These are phyloP conservation scores for Aphelinus certus DNA, from an alignment of 1,140 invertebrate species.

Conservation along the genomic window DNA sequence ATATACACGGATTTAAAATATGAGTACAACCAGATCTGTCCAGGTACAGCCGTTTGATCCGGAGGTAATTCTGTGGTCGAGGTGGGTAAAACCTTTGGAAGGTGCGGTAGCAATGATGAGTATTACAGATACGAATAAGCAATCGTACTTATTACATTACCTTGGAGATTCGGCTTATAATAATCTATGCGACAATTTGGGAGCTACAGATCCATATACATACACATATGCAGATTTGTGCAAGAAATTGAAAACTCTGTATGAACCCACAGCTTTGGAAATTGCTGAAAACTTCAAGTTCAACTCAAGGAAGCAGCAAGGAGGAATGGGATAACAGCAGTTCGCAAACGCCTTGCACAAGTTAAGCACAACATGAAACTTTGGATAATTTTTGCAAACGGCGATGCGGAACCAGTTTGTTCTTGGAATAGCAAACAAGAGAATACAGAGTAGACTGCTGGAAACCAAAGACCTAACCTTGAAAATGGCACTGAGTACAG, in stretches of 20 bases:
- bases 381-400: not conserved
- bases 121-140: not conserved
- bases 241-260: slow-evolving; percentile 12
- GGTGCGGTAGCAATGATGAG: slow-evolving; percentile 1
- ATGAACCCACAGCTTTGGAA: not conserved
- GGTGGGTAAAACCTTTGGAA: slow-evolving; percentile 6
- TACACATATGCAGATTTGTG: not conserved
- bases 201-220: not conserved
- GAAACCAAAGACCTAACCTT: no score
- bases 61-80: not conserved
- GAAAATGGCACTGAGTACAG: not conserved
- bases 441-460: no score
- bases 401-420: not conserved
- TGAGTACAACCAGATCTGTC: no score
- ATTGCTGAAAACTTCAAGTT: slow-evolving; percentile 24
- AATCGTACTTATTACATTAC: slow-evolving; percentile 1
- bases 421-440: no score
- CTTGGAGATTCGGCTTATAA: not conserved
- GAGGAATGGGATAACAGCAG: not conserved
- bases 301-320: slow-evolving; percentile 2
- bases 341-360: not conserved
- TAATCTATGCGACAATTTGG: slow-evolving; percentile 5
- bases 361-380: not conserved
- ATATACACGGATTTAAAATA: no score
- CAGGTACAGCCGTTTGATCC: not conserved